Percentiles rank a stretch among this genome's conserved stretches.
Conservation (phyloP, 2,797 vertebrate species). For the Coregonus sp. region DNA sequence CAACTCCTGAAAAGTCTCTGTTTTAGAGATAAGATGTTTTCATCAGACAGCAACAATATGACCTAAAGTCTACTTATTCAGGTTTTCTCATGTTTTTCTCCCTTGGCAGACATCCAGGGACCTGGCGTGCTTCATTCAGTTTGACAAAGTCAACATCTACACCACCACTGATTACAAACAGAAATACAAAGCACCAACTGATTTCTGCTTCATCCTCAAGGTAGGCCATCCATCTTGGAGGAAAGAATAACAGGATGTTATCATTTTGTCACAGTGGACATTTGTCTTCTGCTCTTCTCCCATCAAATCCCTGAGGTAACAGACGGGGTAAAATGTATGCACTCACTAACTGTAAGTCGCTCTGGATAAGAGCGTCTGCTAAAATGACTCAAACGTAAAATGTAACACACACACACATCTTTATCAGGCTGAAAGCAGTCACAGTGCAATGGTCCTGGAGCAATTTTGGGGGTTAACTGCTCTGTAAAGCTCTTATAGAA, state of each 20-base stretch:
- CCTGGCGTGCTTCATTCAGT: slow-evolving; percentile 92
- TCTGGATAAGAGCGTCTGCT: too few relatives aligned
- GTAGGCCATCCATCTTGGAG: slow-evolving; percentile 66
- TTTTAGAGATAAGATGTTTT: too few relatives aligned
- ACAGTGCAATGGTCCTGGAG: too few relatives aligned
- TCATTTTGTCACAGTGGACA: neutral
- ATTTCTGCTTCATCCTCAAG: slow-evolving; percentile 96
- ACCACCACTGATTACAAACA: slow-evolving; percentile 84
- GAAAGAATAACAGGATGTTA: neutral
- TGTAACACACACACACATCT: neutral
- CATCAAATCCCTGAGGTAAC: neutral
- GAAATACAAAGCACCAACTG: slow-evolving; percentile 93
- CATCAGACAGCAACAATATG: too few relatives aligned
- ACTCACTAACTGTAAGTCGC: too few relatives aligned
- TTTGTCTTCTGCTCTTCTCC: neutral
- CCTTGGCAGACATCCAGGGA: slow-evolving; percentile 88
- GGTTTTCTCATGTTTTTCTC: slow-evolving; percentile 2
- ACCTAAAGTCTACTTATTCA: neutral
- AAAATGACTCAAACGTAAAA: too few relatives aligned
- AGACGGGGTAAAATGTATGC: too few relatives aligned
- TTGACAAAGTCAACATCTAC: slow-evolving; percentile 94
- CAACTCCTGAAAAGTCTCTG: too few relatives aligned
- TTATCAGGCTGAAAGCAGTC: too few relatives aligned
- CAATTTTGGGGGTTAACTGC: too few relatives aligned
- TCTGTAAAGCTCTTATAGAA: too few relatives aligned